Evolutionary conservation across 2,113 vertebrate species (phyloP).

Genomic region (Hippocampus guttulatus): DNA sequence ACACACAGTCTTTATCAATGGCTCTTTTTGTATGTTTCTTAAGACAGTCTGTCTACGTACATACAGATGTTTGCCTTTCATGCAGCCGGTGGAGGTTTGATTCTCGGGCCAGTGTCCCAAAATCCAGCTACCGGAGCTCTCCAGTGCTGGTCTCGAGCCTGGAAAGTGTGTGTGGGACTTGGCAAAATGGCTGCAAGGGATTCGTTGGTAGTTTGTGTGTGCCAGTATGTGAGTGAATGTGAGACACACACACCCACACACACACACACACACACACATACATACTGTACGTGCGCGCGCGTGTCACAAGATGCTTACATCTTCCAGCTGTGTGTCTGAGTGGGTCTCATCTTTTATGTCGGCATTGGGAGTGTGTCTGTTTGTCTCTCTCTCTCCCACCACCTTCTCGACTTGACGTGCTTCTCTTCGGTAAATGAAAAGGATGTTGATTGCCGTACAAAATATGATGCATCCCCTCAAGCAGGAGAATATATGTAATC

Average conservation of each 20-base stretch:
- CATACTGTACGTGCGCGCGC: too few relatives aligned
- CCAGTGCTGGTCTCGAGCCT: conserved; percentile 3
- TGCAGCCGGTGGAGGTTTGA: neutral
- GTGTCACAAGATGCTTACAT: conserved; percentile 8
- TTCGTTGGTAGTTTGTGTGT: conserved; percentile 76
- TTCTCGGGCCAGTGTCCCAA: neutral
- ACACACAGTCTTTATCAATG: conserved; percentile 11
- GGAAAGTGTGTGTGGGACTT: conserved; percentile 65
- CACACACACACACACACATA: too few relatives aligned
- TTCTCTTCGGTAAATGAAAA: conserved; percentile 15
- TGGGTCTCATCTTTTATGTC: conserved; percentile 36
- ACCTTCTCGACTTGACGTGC: conserved; percentile 18
- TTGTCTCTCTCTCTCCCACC: conserved; percentile 26
- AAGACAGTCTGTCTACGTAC: conserved; percentile 45
- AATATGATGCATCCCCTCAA: conserved; percentile 12
- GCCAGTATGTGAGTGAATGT: conserved; percentile 27
- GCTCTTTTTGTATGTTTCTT: conserved; percentile 14
- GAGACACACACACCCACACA: conserved; percentile 22
- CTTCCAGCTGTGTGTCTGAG: conserved; percentile 15
- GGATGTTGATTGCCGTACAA: neutral
- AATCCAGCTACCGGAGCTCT: neutral
- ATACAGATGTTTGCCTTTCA: neutral
- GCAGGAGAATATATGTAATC: conserved; percentile 8
- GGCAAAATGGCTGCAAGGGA: conserved; percentile 76
- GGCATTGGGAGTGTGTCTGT: conserved; percentile 32